Evolutionary conservation across 2,888 invertebrate genomes (phyloP), one percentile per base, ranked within the genome.

Genomic region (Nematopogon swammerdamellus): DNA sequence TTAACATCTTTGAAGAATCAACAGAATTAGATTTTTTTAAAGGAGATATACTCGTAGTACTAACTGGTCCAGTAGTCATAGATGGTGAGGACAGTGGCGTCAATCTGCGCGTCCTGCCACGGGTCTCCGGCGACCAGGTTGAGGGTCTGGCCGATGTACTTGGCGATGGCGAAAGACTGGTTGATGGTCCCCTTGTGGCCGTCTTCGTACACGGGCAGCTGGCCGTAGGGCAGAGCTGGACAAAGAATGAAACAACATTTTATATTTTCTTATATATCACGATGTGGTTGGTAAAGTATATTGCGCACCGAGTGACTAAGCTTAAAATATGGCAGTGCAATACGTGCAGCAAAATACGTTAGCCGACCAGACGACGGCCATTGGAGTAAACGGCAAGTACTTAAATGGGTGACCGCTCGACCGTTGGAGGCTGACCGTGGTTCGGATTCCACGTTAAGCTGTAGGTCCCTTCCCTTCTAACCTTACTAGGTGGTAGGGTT

Each of bases 31-130:
- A 16, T 16, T 44, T 8, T 10, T 11, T 44, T 44, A 10, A 11
- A 8, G 14, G n/a, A n/a, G n/a, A n/a, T n/a, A n/a, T n/a, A n/a
- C n/a, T 18, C 18, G 18, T 3, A 16, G 8, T 36, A 64, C 70
- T 67, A 62, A 83, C 83, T 66, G 25, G 57, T 11, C 68, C 77
- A 73, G 54, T 77, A 64, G 53, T 82, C 82, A 20, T 79, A 79
- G 44, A 82, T 62, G 46, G 65, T 74, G 44, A 74, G 73, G 1
- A 70, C 75, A 1, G 65, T 54, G 17, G 72, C 67, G 49, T 84
- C 83, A 47, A 82, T 63, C 2, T 75, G 61, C 2, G 80, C 67
- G 52, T 80, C 75, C 43, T 81, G 70, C 63, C 76, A 67, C 2
- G 36, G 11, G 36, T 36, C 36, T 25, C 14, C 36, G 14, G 36